Percentiles rank a stretch among this genome's conserved stretches.
Evolutionary conservation across 2,113 vertebrate genomes (phyloP).

Genomic region (Manacus vitellinus): DNA sequence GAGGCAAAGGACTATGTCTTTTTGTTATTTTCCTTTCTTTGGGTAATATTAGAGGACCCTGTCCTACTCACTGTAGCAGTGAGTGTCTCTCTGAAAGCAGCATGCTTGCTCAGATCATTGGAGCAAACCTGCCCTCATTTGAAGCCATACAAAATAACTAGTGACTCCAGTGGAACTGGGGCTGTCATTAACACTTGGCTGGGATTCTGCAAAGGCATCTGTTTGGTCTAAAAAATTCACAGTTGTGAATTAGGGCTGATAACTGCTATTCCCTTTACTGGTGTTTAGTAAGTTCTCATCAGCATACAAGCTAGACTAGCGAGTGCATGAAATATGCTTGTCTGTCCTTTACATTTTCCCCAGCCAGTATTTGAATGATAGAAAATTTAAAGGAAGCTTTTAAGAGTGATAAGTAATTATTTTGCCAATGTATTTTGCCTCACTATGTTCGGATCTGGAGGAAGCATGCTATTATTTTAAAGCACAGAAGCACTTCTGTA

Average conservation of each 20-base stretch:
- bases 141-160: not conserved
- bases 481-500: not conserved
- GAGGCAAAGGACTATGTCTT: not conserved
- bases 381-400: slow-evolving; percentile 54
- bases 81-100: not conserved
- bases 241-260: not conserved
- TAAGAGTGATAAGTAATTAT: slow-evolving; percentile 64
- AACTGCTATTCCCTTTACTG: not conserved
- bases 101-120: fast-evolving
- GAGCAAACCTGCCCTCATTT: not conserved
- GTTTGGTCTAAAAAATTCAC: not conserved
- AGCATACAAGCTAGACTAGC: slow-evolving; percentile 14
- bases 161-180: not conserved
- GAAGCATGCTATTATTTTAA: not conserved
- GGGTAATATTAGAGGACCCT: not conserved
- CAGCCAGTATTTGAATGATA: slow-evolving; percentile 35
- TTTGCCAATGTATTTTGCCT: slow-evolving; percentile 38
- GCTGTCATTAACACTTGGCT: not conserved
- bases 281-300: slow-evolving; percentile 26
- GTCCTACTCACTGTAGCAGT: not conserved
- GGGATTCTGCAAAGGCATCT: slow-evolving; percentile 4
- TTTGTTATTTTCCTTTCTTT: not conserved
- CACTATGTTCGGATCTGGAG: not conserved
- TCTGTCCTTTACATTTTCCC: slow-evolving; percentile 24
- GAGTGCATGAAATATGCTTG: slow-evolving; percentile 23